Percentiles rank a stretch among this genome's conserved stretches.
These are phyloP conservation scores for Solea solea DNA, from an alignment of 2,113 vertebrate species.

Conservation along the genomic window DNA sequence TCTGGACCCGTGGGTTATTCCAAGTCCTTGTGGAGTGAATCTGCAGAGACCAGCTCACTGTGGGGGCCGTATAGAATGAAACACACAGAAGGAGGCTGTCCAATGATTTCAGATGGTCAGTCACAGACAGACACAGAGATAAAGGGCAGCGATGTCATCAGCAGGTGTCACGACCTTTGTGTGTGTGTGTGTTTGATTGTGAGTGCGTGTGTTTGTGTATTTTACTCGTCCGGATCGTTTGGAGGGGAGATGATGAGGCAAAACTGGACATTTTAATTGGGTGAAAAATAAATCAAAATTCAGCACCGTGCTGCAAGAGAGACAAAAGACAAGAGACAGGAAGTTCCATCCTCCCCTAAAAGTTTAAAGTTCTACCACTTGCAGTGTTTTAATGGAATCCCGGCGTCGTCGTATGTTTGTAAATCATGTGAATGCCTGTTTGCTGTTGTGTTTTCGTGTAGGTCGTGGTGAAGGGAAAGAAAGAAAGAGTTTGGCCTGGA, in stretches of 20 bases:
- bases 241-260: conserved; percentile 14
- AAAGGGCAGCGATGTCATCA: conserved; percentile 21
- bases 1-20: conserved; percentile 40
- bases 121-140: conserved; percentile 36
- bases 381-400: conserved; percentile 5
- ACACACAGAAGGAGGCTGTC: conserved; percentile 18
- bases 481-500: conserved; percentile 62
- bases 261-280: conserved; percentile 32
- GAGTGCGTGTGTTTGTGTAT: not conserved
- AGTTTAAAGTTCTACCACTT: conserved; percentile 27
- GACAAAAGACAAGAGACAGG: not conserved
- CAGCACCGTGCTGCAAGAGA: conserved; percentile 11
- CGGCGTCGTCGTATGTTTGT: not conserved
- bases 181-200: not conserved
- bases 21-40: conserved; percentile 51
- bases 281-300: conserved; percentile 17
- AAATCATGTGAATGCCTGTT: conserved; percentile 12
- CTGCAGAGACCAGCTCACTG: conserved; percentile 57
- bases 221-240: conserved; percentile 30
- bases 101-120: conserved; percentile 44
- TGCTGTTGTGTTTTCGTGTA: conserved; percentile 4
- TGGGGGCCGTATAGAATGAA: conserved; percentile 60
- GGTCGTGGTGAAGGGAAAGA: conserved; percentile 31
- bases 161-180: conserved; percentile 27
- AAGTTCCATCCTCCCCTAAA: conserved; percentile 41